phyloP scores from a whole-genome alignment of 2,888 invertebrate genomes.

The Amphipoea oculea region DNA sequence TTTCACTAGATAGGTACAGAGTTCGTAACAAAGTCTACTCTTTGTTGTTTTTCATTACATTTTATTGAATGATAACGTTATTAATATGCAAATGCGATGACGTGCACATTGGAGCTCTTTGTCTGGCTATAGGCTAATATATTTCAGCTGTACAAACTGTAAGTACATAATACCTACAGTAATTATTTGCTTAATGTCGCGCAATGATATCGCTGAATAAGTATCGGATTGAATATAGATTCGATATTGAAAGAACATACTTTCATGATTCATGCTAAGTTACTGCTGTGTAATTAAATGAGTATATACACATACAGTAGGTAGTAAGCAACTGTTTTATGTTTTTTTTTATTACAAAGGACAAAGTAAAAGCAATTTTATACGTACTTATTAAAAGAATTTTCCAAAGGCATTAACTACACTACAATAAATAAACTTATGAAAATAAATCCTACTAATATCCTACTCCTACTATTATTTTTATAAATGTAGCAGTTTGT shows the following conservation, averaged over 20 bases:
- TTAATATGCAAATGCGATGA: conserved; percentile 18
- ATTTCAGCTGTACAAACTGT: conserved; percentile 35
- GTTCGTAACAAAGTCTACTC: background rate
- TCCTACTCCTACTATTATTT: no score
- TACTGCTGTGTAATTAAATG: background rate
- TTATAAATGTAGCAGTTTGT: no score
- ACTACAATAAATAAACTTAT: background rate
- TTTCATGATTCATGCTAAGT: background rate
- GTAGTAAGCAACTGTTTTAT: background rate
- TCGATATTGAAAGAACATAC: conserved; percentile 9
- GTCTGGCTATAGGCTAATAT: conserved; percentile 3
- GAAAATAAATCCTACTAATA: background rate
- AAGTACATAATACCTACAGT: conserved; percentile 11
- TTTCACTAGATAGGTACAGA: background rate
- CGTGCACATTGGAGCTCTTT: conserved; percentile 17
- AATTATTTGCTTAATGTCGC: conserved; percentile 41
- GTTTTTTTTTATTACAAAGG: background rate
- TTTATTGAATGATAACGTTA: conserved; percentile 2
- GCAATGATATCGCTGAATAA: conserved; percentile 32
- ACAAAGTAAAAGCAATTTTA: background rate
- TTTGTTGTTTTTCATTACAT: background rate
- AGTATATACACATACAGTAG: background rate
- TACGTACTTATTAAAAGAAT: background rate
- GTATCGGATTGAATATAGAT: conserved; percentile 26
- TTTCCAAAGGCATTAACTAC: background rate